Conservation (phyloP, 2,797 vertebrate genomes). For the Melanotaenia maccullochi region DNA sequence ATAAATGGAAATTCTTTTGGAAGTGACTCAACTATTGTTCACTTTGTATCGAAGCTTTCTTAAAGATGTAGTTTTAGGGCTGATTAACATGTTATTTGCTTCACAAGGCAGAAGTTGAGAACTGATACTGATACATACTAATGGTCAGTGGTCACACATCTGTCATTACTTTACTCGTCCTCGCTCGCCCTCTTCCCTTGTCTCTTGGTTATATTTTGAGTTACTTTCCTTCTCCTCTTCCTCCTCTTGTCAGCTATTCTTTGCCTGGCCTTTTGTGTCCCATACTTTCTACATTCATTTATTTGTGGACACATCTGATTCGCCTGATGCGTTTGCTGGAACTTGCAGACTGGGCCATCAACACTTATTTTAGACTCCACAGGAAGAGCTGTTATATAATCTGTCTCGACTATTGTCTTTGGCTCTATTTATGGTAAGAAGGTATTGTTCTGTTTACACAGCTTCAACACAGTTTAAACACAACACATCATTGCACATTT, state of each 20-base stretch:
- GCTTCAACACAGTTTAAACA: constrained; percentile 11
- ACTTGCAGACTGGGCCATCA: constrained; percentile 8
- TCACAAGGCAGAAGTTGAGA: constrained; percentile 5
- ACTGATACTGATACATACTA: background rate
- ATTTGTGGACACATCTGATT: constrained; percentile 24
- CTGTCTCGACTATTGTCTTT: constrained; percentile 39
- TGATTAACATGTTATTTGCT: background rate
- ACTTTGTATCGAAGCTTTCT: background rate
- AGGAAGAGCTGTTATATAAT: constrained; percentile 53
- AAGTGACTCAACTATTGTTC: background rate
- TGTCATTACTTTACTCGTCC: constrained; percentile 16
- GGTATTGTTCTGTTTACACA: constrained; percentile 12
- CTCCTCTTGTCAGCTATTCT: constrained; percentile 1
- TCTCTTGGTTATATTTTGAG: constrained; percentile 27
- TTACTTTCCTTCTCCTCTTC: constrained; percentile 30
- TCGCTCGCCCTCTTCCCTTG: constrained; percentile 18
- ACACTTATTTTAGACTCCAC: constrained; percentile 40
- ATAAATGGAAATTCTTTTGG: background rate
- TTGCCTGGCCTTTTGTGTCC: constrained; percentile 6
- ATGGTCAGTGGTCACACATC: constrained; percentile 2
- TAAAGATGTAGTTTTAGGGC: background rate
- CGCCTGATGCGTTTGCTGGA: constrained; percentile 14
- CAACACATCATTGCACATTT: background rate
- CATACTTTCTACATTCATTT: constrained; percentile 14
- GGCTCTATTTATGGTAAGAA: constrained; percentile 37